phyloP scores from a whole-genome alignment of 2,888 invertebrate species.

The Pecten maximus region DNA sequence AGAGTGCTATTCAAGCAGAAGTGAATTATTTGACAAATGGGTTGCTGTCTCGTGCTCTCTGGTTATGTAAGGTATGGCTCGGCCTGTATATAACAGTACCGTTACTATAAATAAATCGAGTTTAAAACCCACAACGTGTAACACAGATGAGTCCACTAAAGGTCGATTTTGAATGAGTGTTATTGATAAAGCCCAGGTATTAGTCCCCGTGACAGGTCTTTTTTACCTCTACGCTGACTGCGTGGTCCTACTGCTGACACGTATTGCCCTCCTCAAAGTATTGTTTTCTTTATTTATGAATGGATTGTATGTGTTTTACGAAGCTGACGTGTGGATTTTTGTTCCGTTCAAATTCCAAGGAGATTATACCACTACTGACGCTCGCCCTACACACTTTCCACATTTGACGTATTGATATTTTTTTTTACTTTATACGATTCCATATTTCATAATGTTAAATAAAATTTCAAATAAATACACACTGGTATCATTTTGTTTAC shows the following conservation, averaged over 20 bases:
- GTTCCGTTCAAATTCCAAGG: not conserved
- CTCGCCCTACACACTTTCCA: no score
- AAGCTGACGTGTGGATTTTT: not conserved
- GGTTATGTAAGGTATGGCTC: not conserved
- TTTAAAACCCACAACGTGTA: constrained; percentile 18
- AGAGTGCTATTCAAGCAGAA: not conserved
- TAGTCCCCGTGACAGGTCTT: no score
- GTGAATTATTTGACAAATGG: not conserved
- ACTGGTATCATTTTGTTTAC: no score
- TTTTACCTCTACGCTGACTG: no score
- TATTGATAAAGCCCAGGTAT: no score
- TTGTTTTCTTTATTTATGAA: not conserved
- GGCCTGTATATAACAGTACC: not conserved
- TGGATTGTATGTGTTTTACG: not conserved
- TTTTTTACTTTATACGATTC: not conserved
- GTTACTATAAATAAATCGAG: not conserved
- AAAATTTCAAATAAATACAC: not conserved
- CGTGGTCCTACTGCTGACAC: no score
- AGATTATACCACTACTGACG: not conserved
- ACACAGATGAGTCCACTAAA: no score
- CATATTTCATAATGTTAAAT: not conserved
- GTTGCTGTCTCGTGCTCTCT: not conserved
- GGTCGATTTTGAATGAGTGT: no score
- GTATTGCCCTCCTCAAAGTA: not conserved
- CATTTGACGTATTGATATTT: no score